Conservation (phyloP, 2,888 invertebrate species). For the Hypselothyrea guttata region DNA sequence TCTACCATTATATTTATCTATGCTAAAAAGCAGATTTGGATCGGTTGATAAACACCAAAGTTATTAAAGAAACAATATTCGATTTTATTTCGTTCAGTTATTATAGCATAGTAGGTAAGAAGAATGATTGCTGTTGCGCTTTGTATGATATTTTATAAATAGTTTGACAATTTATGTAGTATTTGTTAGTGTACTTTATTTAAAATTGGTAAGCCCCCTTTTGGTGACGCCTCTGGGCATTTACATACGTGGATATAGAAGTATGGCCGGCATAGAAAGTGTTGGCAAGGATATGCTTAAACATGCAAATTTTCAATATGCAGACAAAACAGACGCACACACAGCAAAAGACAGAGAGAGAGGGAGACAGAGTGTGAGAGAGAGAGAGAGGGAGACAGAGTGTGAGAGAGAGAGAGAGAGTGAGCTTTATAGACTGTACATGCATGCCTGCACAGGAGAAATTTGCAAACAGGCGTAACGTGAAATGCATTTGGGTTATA, state of each 20-base stretch:
- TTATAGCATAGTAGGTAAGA: too few species aligned
- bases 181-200: too few species aligned
- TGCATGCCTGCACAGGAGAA: constrained; percentile 65
- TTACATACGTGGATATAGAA: constrained; percentile 18
- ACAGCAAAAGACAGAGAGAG: constrained; percentile 27
- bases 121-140: too few species aligned
- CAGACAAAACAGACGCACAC: constrained; percentile 62
- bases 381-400: too few species aligned
- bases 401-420: background rate
- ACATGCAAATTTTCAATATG: constrained; percentile 81
- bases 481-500: constrained; percentile 69
- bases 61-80: too few species aligned
- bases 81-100: too few species aligned
- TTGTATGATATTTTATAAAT: too few species aligned
- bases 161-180: too few species aligned
- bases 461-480: constrained; percentile 56
- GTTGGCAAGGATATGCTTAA: constrained; percentile 78
- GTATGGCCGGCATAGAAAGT: constrained; percentile 60
- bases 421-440: constrained; percentile 22
- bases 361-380: constrained; percentile 20
- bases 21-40: too few species aligned
- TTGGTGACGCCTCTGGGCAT: constrained; percentile 22
- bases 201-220: too few species aligned
- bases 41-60: too few species aligned
- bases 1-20: too few species aligned